A percentile compares a stretch with the other conserved stretches of the same genome.
Conservation (phyloP, 2,888 invertebrate genomes). For the Entomobrya multifasciata region DNA sequence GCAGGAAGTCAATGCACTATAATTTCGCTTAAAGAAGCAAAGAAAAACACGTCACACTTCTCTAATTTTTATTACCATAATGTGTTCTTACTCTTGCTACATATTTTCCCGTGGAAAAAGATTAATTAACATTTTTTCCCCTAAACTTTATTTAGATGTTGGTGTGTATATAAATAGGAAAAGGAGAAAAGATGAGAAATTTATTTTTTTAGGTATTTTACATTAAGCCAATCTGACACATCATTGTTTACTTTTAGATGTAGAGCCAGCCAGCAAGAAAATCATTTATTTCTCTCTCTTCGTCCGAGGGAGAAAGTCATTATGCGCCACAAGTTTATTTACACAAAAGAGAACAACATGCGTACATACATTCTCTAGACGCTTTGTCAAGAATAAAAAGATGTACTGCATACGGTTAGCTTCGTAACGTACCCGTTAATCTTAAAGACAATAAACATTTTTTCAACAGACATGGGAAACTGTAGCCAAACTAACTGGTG, state of each 20-base stretch:
- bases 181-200: too few species aligned
- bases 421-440: slow-evolving; percentile 66
- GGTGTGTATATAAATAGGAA: too few species aligned
- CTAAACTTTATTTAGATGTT: not conserved
- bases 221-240: slow-evolving; percentile 11
- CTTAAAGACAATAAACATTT: slow-evolving; percentile 50
- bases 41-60: slow-evolving; percentile 2
- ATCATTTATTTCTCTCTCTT: not conserved
- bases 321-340: slow-evolving; percentile 2
- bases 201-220: not conserved
- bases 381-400: not conserved
- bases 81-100: too few species aligned
- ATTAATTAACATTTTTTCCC: not conserved
- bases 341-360: not conserved
- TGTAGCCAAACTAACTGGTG: too few species aligned
- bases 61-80: not conserved
- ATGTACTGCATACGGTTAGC: slow-evolving; percentile 31
- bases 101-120: too few species aligned
- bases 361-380: not conserved
- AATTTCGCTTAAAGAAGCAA: too few species aligned
- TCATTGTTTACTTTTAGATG: slow-evolving; percentile 10
- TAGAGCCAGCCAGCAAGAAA: not conserved
- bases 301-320: not conserved
- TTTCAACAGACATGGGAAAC: too few species aligned
- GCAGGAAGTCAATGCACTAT: too few species aligned